Base-by-base conservation (phyloP, 2,113 vertebrate species). In the Notarius quadriscutis region DNA sequence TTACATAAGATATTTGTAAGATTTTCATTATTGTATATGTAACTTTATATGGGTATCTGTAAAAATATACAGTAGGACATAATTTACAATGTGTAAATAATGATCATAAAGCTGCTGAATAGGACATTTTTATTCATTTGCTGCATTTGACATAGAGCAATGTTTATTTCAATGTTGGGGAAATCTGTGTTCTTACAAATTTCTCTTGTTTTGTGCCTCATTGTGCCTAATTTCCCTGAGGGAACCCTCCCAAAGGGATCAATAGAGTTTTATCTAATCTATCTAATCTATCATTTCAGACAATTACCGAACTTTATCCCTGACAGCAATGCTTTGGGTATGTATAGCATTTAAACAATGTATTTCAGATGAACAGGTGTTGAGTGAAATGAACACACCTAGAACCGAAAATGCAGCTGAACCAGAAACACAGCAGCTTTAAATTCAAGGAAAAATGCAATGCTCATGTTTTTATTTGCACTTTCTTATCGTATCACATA, bases 321-420 rank as follows among this genome's bases (percentile, higher is more conserved):
- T 93, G 97, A 97, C 93, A 96, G 95, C 91, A 95, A 96, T 93
- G 93, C 93, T 84, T 93, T 97, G 90, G 97, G 98, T 99, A 92
- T 94, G 97, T 94, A 62, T 71, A 15, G 67, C 7, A 50, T 55
- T 34, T 79, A 89, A 84, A 88, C 83, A 0, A 77, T 69, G 85
- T 78, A 67, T 58, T 75, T 87, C 80, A 11, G 1, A 8, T 41
- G 41, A 84, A 41, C 25, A 65, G 72, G 53, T 57, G n/a, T 12
- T 1, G 25, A 7, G n/a, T 30, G n/a, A 12, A 69, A 30, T 14
- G 2, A 34, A 74, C 34, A 74, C 71, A 62, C 27, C 57, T 14
- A 62, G 57, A 34, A 50, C 27, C 22, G 51, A 41, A 41, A 41
- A 63, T 50, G 27, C 17, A 82, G 14, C 10, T 18, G 17, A 74